Base-by-base conservation (phyloP, 2,113 vertebrate species). In the Prunella fulvescens region DNA sequence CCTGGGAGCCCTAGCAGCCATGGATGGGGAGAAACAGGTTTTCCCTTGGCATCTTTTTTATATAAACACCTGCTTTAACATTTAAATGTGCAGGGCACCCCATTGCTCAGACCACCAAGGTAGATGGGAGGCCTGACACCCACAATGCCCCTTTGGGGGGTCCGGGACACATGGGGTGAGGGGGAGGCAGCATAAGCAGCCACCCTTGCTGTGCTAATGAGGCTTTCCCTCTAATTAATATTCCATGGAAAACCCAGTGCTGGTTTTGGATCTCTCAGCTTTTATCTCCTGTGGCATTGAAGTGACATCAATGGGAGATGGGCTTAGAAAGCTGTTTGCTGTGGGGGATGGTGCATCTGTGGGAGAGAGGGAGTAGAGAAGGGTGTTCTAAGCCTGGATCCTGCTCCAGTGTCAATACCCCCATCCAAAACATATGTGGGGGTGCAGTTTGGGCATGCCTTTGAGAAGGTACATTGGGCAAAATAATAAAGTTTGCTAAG, bases 251-350 rank as follows among this genome's bases (percentile, higher is more conserved):
- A 92, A 92, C 51, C 48, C 8, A 4, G 19, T 2, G 0, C 79
- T 67, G 73, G 24, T 92, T 89, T 78, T 93, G 81, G 50, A 48
- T 76, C 62, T 87, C 74, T 81, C 13, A 3, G 69, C 96, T 96
- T 97, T 97, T 45, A 95, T 96, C 83, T 91, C 51, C 1, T 2
- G 33, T 79, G 77, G 94, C 69, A 92, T 83, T 95, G 93, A 95
- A 85, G 95, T 93, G 81, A 97, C 86, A 91, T 95, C 93, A 96
- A 29, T 81, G 80, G 70, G 85, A 87, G 70, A 88, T 0, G 3
- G 45, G 84, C 91, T 96, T 95, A 92, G 88, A 94, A 96, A 78
- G 69, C 86, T 88, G 78, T 86, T 94, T 96, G 61, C 81, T 92
- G 14, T 90, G 87, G 78, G 72, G 3, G 13, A 37, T 58, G 87